Base-by-base conservation (phyloP, 2,888 invertebrate genomes). In the Synergus laeviventris region DNA sequence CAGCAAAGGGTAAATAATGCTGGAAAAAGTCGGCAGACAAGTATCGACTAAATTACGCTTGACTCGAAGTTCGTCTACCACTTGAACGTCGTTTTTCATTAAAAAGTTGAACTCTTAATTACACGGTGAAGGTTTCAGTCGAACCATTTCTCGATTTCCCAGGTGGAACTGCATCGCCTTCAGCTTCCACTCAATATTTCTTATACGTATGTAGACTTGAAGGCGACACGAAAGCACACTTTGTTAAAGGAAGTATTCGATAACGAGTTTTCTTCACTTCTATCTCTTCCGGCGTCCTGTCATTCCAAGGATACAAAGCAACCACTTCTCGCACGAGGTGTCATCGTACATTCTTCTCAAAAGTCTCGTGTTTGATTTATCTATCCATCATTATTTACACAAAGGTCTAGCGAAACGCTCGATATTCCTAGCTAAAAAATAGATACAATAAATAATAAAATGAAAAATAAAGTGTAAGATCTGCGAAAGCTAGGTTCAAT, bases 101-200 rank as follows among this genome's bases (percentile, higher is more conserved):
- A 85, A 82, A 80, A 70, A 81, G 81, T 82, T 73, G 73, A 56
- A 45, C 74, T 75, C 74, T 82, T 83, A 82, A 85, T 85, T 83
- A 81, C 81, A 79, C 81, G 80, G 74, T 77, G 76, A 70, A 31
- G 62, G 1, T 70, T 31, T 24, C 45, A 49, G n/a, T 18, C 38
- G 24, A 66, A 64, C 74, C 60, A 76, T 79, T 80, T 79, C 78
- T 77, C 79, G 82, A 84, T 84, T 84, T 84, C 84, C 82, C 84
- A 81, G 75, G 82, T 84, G 82, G 73, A 81, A 78, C 78, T 81
- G 74, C 73, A 66, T 64, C 73, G 75, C 76, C 73, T 74, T 77
- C 75, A 74, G 31, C 24, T 16, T 45, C 24, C 45, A 38, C n/a
- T 66, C 31, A 61, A 61, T 61, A 76, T 74, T 56, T 39, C 45